These are phyloP conservation scores for Cephus sareptanus DNA, from an alignment of 2,888 invertebrate species.

Conservation along the genomic window DNA sequence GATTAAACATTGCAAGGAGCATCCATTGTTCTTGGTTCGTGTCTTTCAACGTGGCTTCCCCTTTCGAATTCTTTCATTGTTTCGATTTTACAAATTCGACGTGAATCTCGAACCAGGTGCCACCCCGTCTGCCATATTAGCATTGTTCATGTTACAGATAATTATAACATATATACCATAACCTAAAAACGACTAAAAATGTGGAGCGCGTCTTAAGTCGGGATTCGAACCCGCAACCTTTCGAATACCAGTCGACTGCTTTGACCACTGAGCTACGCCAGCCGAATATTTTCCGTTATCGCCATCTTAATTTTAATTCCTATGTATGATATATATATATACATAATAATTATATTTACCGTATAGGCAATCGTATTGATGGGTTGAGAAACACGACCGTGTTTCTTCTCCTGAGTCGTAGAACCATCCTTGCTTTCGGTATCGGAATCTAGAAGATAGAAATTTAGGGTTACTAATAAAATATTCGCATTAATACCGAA, in stretches of 20 bases:
- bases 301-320: too few species aligned
- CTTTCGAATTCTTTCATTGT: constrained; percentile 29
- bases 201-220: too few species aligned
- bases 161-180: background rate
- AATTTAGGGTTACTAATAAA: background rate
- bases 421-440: constrained; percentile 69
- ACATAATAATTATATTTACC: constrained; percentile 67
- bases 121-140: background rate
- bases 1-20: constrained; percentile 16
- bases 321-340: background rate
- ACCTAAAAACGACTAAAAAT: too few species aligned
- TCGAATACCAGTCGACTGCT: too few species aligned
- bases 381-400: constrained; percentile 71
- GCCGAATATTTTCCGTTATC: too few species aligned
- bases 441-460: constrained; percentile 71
- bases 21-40: constrained; percentile 32
- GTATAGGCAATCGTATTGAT: constrained; percentile 83
- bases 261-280: too few species aligned
- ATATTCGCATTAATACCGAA: background rate
- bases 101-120: background rate
- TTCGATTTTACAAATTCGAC: constrained; percentile 19
- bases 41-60: constrained; percentile 10
- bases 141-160: background rate
- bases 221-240: too few species aligned
- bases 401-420: constrained; percentile 69